Conservation (phyloP, 2,888 invertebrate species). For the Amphiduros pacificus region DNA sequence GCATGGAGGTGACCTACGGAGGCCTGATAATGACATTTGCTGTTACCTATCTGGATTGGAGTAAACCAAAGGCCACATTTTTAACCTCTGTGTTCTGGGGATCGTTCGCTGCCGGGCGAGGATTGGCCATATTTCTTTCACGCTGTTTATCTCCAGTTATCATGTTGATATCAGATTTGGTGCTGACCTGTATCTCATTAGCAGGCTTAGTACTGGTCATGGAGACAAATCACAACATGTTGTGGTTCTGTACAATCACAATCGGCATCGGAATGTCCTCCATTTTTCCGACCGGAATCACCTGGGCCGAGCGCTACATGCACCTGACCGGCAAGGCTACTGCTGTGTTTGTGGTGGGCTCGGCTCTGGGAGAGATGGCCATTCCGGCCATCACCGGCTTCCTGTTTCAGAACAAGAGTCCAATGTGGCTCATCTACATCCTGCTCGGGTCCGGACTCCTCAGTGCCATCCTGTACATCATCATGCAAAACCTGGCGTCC, state of each 20-base stretch:
- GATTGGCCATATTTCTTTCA: conserved; percentile 58
- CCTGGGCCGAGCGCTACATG: conserved; percentile 61
- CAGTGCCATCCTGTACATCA: conserved; percentile 44
- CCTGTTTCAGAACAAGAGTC: conserved; percentile 49
- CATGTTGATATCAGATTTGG: conserved; percentile 57
- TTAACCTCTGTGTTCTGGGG: conserved; percentile 61
- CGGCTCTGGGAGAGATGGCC: conserved; percentile 60
- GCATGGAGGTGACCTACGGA: conserved; percentile 61
- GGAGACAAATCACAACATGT: conserved; percentile 12
- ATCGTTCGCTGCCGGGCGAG: conserved; percentile 57
- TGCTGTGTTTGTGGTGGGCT: conserved; percentile 60
- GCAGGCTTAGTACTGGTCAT: conserved; percentile 46
- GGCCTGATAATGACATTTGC: conserved; percentile 59
- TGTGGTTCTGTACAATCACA: conserved; percentile 58
- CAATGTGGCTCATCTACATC: conserved; percentile 57
- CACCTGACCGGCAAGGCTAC: conserved; percentile 60
- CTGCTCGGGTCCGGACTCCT: conserved; percentile 44
- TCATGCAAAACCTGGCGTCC: conserved; percentile 53
- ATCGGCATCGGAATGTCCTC: conserved; percentile 61
- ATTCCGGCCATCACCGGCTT: conserved; percentile 57
- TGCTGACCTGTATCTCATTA: conserved; percentile 42
- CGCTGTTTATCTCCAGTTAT: conserved; percentile 53
- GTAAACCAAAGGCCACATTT: conserved; percentile 52
- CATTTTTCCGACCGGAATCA: conserved; percentile 60
- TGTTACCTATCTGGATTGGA: conserved; percentile 49